Evolutionary conservation across 2,113 vertebrate species (phyloP), one percentile per base, ranked within the genome.

Genomic region (Platichthys flesus): DNA sequence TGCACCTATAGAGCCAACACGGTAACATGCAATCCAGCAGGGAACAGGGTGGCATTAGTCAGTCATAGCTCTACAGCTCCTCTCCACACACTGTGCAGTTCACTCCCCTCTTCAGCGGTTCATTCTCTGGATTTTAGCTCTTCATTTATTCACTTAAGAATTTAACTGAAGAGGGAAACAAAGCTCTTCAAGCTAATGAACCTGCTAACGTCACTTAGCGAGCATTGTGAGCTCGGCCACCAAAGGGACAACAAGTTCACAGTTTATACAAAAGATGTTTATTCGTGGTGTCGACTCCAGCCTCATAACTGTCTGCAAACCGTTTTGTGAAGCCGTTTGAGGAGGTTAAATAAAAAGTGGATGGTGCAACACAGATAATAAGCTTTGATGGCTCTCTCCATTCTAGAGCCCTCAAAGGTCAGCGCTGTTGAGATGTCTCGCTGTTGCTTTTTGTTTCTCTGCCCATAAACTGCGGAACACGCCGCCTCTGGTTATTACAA

Each of bases 281-380:
- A 21, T 54, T 54, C n/a, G 26, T 10, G 15, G 18, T 28, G n/a
- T 20, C 7, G 18, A 20, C 28, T 35, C 28, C 26, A 3, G 7
- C 35, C 28, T n/a, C 58, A 60, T 20, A 20, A 20, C 58, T 60
- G 58, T 60, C 16, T 20, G 58, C 26, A 60, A 35, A 37, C 28
- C 58, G 7, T 20, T 58, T 14, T 21, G 54, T 56, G n/a, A 12
- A 52, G 52, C 20, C 3, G 58, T 20, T 35, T 31, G 16, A 20
- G 58, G 16, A 58, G 13, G 59, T 64, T 55, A 45, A 81, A 54
- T 71, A 61, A 24, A 76, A 76, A 70, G 31, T n/a, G 23, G 49
- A 35, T 62, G 59, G 18, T 15, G 35, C 35, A 67, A 45, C 26
- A 47, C 37, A 26, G 60, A 14, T 45, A 12, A 55, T 71, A 66